Base-by-base conservation (phyloP, 2,797 vertebrate genomes). In the Acanthornis magna region DNA sequence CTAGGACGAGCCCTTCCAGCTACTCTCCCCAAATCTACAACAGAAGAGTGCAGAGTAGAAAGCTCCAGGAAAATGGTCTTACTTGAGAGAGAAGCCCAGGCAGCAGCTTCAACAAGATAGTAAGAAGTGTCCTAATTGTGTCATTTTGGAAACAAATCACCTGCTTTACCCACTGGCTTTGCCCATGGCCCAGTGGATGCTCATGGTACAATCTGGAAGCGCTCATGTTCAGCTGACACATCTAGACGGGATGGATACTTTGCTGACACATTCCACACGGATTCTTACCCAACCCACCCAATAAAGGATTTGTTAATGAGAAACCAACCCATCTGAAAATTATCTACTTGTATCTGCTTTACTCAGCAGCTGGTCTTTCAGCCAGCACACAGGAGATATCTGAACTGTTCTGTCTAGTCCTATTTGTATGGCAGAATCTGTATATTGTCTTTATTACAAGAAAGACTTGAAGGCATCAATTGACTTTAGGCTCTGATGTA, bases 261-360 rank as follows among this genome's bases (percentile, higher is more conserved):
- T 50, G 43, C 75, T 87, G 67, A 89, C 75, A 91, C 67, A 77
- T 89, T 93, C 74, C 72, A 85, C 18, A 6, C 2, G 8, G 45
- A 95, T 79, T 82, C 83, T 89, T 88, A 91, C 15, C 47, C 77
- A 94, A 93, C 29, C 61, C 75, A 79, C 30, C n/a, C 30, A 34
- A 83, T 32, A 85, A 85, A 73, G 20, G 63, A 85, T 66, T 78
- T 16, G 7, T 66, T 88, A 84, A 91, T 65, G 48, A 78, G n/a
- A 85, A 80, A 87, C n/a, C 66, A 81, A 63, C 17, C 30, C 50
- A 75, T 32, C 45, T 82, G 85, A 85, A 87, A 96, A 85, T 47
- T 0, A 65, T 38, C 67, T 85, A 65, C 66, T 79, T 75, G 2
- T 17, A 73, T 58, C n/a, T 84, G 36, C 51, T 87, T 67, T 82